phyloP scores from a whole-genome alignment of 1,140 invertebrate species.

The Lepidotrigona ventralis region DNA sequence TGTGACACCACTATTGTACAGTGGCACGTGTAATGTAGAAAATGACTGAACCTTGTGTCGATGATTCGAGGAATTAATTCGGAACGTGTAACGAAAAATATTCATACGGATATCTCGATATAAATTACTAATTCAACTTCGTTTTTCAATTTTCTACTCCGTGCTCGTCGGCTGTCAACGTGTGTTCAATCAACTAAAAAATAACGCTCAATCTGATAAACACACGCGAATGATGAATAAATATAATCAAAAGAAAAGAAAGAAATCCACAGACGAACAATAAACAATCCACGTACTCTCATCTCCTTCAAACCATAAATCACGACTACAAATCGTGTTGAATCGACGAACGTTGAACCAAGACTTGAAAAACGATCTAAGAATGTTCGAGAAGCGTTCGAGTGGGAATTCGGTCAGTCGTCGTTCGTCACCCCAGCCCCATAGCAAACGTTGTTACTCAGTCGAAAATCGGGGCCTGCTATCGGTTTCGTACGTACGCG shows the following conservation, averaged over 20 bases:
- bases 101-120: neutral
- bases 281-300: too few relatives aligned
- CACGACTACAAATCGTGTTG: neutral
- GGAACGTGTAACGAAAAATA: neutral
- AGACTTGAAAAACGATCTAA: constrained; percentile 2
- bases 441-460: constrained; percentile 32
- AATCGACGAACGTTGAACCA: neutral
- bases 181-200: too few relatives aligned
- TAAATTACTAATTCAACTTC: too few relatives aligned
- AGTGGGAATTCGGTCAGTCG: constrained; percentile 6
- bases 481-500: constrained; percentile 39
- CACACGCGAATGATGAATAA: too few relatives aligned
- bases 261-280: too few relatives aligned
- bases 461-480: constrained; percentile 38
- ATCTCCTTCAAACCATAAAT: too few relatives aligned
- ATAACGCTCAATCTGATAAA: neutral
- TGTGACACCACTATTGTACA: neutral
- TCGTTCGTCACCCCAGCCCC: constrained; percentile 2
- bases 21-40: neutral
- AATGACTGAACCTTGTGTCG: neutral
- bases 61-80: neutral
- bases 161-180: too few relatives aligned
- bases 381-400: neutral
- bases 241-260: too few relatives aligned
- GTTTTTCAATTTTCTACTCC: too few relatives aligned